A percentile compares a stretch with the other conserved stretches of the same genome.
These are phyloP conservation scores for Vulpes ferrilata DNA, from an alignment of 2,113 vertebrate species.

Conservation along the genomic window DNA sequence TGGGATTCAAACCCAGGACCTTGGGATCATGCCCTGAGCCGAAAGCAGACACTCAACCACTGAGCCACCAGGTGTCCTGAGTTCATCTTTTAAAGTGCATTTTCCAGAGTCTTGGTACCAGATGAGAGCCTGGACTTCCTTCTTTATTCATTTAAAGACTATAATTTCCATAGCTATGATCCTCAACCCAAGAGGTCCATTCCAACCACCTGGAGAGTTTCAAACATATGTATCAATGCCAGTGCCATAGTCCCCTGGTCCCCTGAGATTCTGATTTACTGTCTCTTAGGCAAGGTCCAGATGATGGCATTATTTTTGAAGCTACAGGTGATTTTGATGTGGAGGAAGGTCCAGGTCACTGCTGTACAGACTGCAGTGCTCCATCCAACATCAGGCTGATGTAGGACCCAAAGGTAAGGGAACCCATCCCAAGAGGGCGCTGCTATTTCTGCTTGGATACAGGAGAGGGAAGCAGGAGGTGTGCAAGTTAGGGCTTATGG, in stretches of 20 bases:
- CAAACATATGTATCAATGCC: background rate
- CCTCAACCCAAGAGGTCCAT: background rate
- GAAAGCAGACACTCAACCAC: no score
- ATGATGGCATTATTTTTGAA: background rate
- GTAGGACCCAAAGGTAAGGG: background rate
- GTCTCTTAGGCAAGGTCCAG: rapidly evolving
- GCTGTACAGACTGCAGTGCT: background rate
- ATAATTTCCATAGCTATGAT: background rate
- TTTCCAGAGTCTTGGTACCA: background rate
- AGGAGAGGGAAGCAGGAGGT: background rate
- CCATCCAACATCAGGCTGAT: rapidly evolving
- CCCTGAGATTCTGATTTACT: background rate
- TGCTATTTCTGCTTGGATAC: rapidly evolving
- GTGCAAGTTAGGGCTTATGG: rapidly evolving
- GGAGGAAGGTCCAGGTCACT: background rate
- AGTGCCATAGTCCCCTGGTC: rapidly evolving
- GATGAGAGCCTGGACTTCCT: background rate
- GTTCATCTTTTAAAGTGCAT: background rate
- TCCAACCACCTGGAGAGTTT: background rate
- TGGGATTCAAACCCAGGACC: no score
- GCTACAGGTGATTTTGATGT: no score
- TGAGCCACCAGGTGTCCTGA: no score
- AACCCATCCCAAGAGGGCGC: rapidly evolving
- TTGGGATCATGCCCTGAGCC: no score
- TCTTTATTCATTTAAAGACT: background rate